Base-by-base conservation (phyloP, 53 echinoderm and acorn worm species). In the Pentamera pediparva region DNA sequence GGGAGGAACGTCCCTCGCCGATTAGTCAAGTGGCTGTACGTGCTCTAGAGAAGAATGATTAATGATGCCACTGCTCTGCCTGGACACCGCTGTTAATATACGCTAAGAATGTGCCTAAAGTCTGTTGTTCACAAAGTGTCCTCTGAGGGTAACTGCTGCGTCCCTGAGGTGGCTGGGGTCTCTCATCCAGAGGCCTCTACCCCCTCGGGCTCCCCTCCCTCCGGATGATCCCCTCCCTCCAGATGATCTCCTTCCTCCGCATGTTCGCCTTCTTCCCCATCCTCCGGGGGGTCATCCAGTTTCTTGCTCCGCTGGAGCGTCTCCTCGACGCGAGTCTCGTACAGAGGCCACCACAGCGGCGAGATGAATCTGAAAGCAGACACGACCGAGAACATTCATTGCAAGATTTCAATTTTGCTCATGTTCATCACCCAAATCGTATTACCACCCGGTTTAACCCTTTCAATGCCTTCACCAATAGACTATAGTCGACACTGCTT, bases 341-440 rank as follows among this genome's bases (percentile, higher is more conserved):
- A 72, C 24, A 51, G 52, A 4, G 73, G 73, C 73, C 73, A 53
- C 73, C 73, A 72, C 2, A 72, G 73, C 19, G 73, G 73, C 35
- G 73, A 72, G 20, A 72, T 72, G 35, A 72, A 53, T 35, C 73
- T 72, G 73, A 10, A 34, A 24, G 34, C n/a, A n/a, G n/a, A n/a
- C n/a, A n/a, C n/a, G n/a, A n/a, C n/a, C n/a, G n/a, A n/a, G n/a
- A n/a, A n/a, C n/a, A n/a, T n/a, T n/a, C n/a, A n/a, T n/a, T n/a
- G n/a, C n/a, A n/a, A n/a, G n/a, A n/a, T n/a, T n/a, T n/a, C n/a
- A n/a, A n/a, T n/a, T n/a, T n/a, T n/a, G n/a, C n/a, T n/a, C n/a
- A n/a, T n/a, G n/a, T n/a, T n/a, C n/a, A n/a, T n/a, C n/a, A n/a
- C n/a, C n/a, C n/a, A n/a, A n/a, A n/a, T n/a, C n/a, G n/a, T n/a